These are phyloP conservation scores for Fistularia commersonii DNA, from an alignment of 2,797 vertebrate genomes.

Conservation along the genomic window DNA sequence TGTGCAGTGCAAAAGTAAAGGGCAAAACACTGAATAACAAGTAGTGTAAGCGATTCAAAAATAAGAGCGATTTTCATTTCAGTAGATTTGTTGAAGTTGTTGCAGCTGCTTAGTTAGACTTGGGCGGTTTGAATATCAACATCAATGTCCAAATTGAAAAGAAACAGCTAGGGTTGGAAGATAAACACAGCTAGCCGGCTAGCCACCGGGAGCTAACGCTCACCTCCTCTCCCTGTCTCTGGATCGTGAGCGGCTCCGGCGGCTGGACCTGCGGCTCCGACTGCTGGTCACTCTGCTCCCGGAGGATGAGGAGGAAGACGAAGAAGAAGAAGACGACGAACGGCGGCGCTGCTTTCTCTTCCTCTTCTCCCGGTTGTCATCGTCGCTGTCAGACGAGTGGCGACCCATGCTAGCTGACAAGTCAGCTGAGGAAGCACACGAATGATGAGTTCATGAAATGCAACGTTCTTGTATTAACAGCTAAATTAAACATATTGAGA, in stretches of 20 bases:
- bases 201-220: too few relatives aligned
- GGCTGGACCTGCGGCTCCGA: conserved; percentile 78
- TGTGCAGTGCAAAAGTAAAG: too few relatives aligned
- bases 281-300: conserved; percentile 80
- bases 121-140: too few relatives aligned
- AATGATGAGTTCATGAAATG: not conserved
- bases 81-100: too few relatives aligned
- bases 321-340: conserved; percentile 77
- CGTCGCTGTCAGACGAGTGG: conserved; percentile 90
- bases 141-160: too few relatives aligned
- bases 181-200: too few relatives aligned
- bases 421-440: conserved; percentile 33
- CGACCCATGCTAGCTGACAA: conserved; percentile 80
- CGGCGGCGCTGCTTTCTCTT: conserved; percentile 85
- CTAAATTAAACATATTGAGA: not conserved
- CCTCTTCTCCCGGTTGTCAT: conserved; percentile 82
- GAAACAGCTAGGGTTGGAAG: too few relatives aligned
- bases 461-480: not conserved
- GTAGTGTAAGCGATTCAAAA: too few relatives aligned
- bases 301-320: conserved; percentile 85
- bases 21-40: too few relatives aligned
- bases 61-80: too few relatives aligned
- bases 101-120: too few relatives aligned
- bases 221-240: conserved; percentile 70
- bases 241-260: conserved; percentile 83